A percentile compares a stretch with the other conserved stretches of the same genome.
Conservation (phyloP, 2,888 invertebrate genomes). For the Cheiracanthium punctorium region DNA sequence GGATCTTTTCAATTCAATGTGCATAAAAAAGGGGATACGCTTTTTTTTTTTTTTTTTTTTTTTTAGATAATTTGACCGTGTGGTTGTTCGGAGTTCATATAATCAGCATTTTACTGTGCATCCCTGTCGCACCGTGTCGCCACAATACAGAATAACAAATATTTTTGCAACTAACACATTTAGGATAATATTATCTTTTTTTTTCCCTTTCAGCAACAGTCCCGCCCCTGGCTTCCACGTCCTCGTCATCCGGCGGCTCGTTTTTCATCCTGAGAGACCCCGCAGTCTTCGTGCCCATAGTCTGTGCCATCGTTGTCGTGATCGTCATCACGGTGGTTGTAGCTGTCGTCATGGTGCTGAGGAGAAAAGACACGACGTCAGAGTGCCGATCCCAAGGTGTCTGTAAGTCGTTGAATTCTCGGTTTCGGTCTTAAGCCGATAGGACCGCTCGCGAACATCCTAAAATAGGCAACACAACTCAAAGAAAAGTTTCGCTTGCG, state of each 20-base stretch:
- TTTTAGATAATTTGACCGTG: too few species aligned
- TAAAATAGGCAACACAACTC: too few species aligned
- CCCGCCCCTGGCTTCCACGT: conserved; percentile 44
- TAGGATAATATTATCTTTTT: conserved; percentile 84
- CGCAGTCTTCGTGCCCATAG: conserved; percentile 64
- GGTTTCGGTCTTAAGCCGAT: conserved; percentile 52
- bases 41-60: too few species aligned
- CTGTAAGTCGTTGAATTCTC: conserved; percentile 67
- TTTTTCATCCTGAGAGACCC: conserved; percentile 57
- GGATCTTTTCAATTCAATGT: too few species aligned
- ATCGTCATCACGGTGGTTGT: conserved; percentile 66
- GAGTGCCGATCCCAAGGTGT: conserved; percentile 71
- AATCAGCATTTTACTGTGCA: too few species aligned
- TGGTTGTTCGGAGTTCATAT: too few species aligned
- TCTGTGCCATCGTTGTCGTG: conserved; percentile 66
- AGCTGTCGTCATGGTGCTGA: conserved; percentile 64
- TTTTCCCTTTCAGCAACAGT: conserved; percentile 45
- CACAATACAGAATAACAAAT: too few species aligned
- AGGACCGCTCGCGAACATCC: conserved; percentile 36
- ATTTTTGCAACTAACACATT: conserved; percentile 91
- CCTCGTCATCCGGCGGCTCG: conserved; percentile 33
- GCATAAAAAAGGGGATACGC: too few species aligned
- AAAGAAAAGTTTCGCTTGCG: too few species aligned
- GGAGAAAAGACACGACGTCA: conserved; percentile 60
- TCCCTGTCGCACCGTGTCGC: too few species aligned